Percentiles rank a stretch among this genome's conserved stretches.
Conservation (phyloP, 2,888 invertebrate genomes). For the Seira ritae region DNA sequence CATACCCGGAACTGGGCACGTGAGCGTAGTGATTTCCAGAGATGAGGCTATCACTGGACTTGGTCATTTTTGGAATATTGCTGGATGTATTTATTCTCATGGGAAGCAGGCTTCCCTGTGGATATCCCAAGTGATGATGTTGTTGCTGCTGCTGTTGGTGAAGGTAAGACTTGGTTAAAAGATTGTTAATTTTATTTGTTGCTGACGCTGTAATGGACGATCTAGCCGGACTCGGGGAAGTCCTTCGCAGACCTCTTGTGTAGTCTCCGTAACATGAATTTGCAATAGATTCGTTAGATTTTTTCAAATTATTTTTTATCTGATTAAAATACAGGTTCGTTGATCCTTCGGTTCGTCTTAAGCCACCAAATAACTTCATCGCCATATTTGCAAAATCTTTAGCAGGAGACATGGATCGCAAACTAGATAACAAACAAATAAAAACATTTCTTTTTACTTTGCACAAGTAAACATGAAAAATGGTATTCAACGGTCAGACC, state of each 20-base stretch:
- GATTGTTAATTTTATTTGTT: slow-evolving; percentile 61
- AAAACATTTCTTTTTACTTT: no score
- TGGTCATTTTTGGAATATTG: slow-evolving; percentile 70
- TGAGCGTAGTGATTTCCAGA: slow-evolving; percentile 56
- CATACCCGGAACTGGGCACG: slow-evolving; percentile 71
- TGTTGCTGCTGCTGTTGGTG: slow-evolving; percentile 50
- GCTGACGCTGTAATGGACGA: slow-evolving; percentile 25
- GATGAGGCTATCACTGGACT: slow-evolving; percentile 68
- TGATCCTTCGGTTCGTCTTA: slow-evolving; percentile 55
- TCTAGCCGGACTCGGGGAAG: slow-evolving; percentile 60
- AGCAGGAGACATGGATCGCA: slow-evolving; percentile 68
- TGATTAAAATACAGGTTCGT: slow-evolving; percentile 61
- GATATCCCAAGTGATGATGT: slow-evolving; percentile 5
- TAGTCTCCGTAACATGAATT: slow-evolving; percentile 73
- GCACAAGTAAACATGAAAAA: no score
- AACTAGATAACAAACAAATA: slow-evolving; percentile 66
- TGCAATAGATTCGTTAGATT: slow-evolving; percentile 71
- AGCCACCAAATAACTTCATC: slow-evolving; percentile 70
- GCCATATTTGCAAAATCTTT: slow-evolving; percentile 71
- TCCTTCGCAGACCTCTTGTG: slow-evolving; percentile 56
- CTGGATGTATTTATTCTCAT: slow-evolving; percentile 69
- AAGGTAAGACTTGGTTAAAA: slow-evolving; percentile 56
- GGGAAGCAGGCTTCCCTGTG: slow-evolving; percentile 55
- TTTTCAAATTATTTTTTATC: slow-evolving; percentile 67
- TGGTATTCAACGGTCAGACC: no score